Evolutionary conservation across 1,140 invertebrate genomes (phyloP).

Genomic region (Lordiphosa collinella): DNA sequence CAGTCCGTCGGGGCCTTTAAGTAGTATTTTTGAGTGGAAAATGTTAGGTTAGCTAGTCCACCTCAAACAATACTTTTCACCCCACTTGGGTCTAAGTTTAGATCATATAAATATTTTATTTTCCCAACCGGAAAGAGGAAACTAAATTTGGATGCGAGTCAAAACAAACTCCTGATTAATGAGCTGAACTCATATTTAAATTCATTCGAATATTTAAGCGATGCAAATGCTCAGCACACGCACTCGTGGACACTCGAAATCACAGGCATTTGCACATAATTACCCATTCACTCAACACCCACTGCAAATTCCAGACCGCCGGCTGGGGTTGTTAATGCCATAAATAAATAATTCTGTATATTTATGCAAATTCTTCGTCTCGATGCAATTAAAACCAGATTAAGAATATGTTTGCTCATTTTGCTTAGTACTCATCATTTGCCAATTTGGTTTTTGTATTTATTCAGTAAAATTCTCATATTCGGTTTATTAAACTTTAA

Average conservation of each 20-base stretch:
- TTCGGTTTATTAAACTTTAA: conserved; percentile 71
- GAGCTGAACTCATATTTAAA: not conserved
- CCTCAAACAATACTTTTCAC: too few species aligned
- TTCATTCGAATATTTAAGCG: not conserved
- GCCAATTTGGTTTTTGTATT: conserved; percentile 36
- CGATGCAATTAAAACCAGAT: conserved; percentile 4
- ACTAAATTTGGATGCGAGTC: too few species aligned
- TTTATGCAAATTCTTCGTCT: conserved; percentile 10
- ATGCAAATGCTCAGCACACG: not conserved
- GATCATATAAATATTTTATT: too few species aligned
- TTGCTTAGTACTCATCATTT: conserved; percentile 13
- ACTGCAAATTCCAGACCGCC: conserved; percentile 2
- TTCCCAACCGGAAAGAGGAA: too few species aligned
- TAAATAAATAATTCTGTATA: conserved; percentile 1
- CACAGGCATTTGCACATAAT: too few species aligned
- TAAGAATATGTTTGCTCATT: conserved; percentile 2
- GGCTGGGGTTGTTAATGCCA: conserved; percentile 5
- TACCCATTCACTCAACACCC: conserved; percentile 1
- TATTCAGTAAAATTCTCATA: conserved; percentile 77
- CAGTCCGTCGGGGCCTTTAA: too few species aligned
- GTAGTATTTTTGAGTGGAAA: too few species aligned
- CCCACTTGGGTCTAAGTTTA: too few species aligned
- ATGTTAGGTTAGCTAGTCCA: too few species aligned
- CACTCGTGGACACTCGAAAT: not conserved
- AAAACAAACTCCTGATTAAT: too few species aligned